Percentiles rank a stretch among this genome's conserved stretches.
Conservation (phyloP, 2,113 vertebrate genomes). For the Silurus asotus region DNA sequence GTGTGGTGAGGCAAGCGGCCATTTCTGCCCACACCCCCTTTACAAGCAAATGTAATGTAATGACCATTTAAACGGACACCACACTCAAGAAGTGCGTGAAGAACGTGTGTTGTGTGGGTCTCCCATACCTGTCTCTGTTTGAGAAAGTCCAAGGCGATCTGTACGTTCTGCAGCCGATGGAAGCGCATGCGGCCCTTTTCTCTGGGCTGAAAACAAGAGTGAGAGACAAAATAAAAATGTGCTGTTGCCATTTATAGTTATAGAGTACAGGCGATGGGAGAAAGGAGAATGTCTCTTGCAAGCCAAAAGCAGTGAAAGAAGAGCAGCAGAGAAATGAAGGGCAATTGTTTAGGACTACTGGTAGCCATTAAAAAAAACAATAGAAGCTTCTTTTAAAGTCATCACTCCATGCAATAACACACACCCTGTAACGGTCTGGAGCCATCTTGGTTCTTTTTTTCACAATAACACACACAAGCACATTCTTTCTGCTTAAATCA, state of each 20-base stretch:
- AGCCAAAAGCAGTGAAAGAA: conserved; percentile 42
- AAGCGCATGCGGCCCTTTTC: conserved; percentile 80
- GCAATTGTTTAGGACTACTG: conserved; percentile 2
- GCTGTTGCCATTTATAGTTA: background rate
- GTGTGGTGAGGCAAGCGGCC: background rate
- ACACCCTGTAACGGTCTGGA: background rate
- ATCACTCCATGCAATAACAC: conserved; percentile 24
- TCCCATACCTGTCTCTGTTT: conserved; percentile 76
- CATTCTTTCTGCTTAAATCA: conserved; percentile 1
- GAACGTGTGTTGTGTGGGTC: background rate
- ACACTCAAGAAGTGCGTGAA: background rate
- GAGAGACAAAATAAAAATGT: conserved; percentile 18
- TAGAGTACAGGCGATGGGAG: background rate
- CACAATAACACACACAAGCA: background rate
- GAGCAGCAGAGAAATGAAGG: conserved; percentile 9
- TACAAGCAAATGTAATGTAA: background rate
- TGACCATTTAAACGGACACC: background rate
- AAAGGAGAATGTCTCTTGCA: conserved; percentile 20
- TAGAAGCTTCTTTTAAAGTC: background rate
- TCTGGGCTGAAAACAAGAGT: conserved; percentile 67
- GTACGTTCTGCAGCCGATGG: conserved; percentile 77
- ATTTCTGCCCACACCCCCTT: background rate
- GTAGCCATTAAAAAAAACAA: background rate
- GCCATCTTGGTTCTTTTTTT: background rate
- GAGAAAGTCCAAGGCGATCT: conserved; percentile 78